phyloP scores from a whole-genome alignment of 2,888 invertebrate species.

The Spilarctia lutea region DNA sequence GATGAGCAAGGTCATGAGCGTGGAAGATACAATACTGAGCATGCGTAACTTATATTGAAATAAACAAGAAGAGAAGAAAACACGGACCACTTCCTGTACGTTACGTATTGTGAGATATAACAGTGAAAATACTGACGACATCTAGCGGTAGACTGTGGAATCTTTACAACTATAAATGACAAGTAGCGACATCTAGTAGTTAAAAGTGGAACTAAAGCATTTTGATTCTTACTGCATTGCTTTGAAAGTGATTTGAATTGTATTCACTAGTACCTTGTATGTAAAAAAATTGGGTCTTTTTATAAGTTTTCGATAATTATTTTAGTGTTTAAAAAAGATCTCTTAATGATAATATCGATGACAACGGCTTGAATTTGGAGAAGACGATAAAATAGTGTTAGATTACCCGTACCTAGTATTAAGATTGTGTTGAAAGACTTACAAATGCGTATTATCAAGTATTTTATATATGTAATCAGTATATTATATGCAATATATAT shows the following conservation, averaged over 20 bases:
- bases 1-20: not conserved
- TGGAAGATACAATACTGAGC: not conserved
- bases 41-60: not conserved
- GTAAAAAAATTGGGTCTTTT: conserved; percentile 9
- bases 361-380: conserved; percentile 6
- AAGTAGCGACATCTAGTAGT: not conserved
- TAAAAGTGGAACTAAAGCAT: not conserved
- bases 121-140: not conserved
- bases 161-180: not conserved
- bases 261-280: not conserved
- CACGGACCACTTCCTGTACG: not conserved
- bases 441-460: conserved; percentile 19
- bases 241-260: not conserved
- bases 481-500: conserved; percentile 19
- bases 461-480: conserved; percentile 18
- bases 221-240: not conserved
- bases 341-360: conserved; percentile 29
- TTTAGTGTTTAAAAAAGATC: conserved; percentile 47
- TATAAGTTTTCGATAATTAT: conserved; percentile 7
- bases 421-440: conserved; percentile 9
- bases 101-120: not conserved
- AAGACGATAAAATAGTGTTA: not conserved
- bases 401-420: conserved; percentile 18
- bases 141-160: not conserved
- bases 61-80: not conserved